phyloP scores from a whole-genome alignment of 1,140 invertebrate species.

The Drosophila quadrilineata region DNA sequence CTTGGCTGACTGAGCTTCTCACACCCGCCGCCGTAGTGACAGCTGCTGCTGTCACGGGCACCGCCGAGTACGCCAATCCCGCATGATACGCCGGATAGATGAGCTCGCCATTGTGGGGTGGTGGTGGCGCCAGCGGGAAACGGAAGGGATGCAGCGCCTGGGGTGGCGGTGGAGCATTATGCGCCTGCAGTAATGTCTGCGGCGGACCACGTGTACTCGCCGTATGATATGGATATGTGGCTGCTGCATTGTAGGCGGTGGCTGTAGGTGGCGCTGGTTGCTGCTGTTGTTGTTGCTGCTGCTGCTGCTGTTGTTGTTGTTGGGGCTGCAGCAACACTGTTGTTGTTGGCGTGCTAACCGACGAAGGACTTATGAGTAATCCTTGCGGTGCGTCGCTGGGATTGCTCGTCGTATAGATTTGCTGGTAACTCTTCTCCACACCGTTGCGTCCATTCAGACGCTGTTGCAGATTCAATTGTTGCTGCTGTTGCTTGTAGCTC shows the following conservation, averaged over 20 bases:
- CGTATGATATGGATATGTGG: conserved; percentile 75
- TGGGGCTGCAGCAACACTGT: conserved; percentile 48
- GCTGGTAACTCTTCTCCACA: conserved; percentile 66
- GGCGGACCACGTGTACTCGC: conserved; percentile 75
- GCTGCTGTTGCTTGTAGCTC: conserved; percentile 64
- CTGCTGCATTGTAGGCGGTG: conserved; percentile 54
- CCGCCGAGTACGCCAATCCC: conserved; percentile 59
- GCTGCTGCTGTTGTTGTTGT: conserved; percentile 23
- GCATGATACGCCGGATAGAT: conserved; percentile 81
- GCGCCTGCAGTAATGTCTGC: conserved; percentile 72
- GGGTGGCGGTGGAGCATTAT: conserved; percentile 79
- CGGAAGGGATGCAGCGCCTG: conserved; percentile 81
- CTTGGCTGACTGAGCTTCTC: conserved; percentile 72
- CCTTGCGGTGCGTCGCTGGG: conserved; percentile 55
- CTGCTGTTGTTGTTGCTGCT: conserved; percentile 27
- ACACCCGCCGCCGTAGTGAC: conserved; percentile 80
- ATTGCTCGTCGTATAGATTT: conserved; percentile 59
- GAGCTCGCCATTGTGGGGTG: conserved; percentile 78
- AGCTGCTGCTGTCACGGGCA: conserved; percentile 79
- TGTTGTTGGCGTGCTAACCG: conserved; percentile 55
- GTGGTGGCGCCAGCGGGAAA: conserved; percentile 75
- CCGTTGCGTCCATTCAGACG: conserved; percentile 72
- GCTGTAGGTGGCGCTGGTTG: conserved; percentile 42
- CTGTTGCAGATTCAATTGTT: conserved; percentile 61
- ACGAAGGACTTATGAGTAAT: conserved; percentile 57